phyloP scores from a whole-genome alignment of 2,888 invertebrate genomes.

The Incurvaria masculella region DNA sequence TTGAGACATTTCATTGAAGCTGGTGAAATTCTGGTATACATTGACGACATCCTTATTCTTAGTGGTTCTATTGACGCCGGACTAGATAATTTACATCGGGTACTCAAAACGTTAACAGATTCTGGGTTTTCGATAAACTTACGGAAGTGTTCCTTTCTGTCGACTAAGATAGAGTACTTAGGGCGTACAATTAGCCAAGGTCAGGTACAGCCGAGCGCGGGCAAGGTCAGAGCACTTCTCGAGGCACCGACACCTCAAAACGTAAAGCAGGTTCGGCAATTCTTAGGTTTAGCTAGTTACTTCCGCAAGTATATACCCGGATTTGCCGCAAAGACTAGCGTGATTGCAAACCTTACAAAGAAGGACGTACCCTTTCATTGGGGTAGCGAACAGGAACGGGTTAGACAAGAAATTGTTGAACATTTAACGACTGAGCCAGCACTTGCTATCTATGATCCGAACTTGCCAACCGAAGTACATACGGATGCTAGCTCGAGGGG shows the following conservation, averaged over 20 bases:
- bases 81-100: not conserved
- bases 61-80: constrained; percentile 3
- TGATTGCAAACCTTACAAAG: constrained; percentile 8
- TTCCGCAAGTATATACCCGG: constrained; percentile 13
- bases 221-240: constrained; percentile 16
- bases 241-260: constrained; percentile 14
- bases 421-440: constrained; percentile 15
- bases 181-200: constrained; percentile 15
- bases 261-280: constrained; percentile 16
- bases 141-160: constrained; percentile 12
- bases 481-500: constrained; percentile 16
- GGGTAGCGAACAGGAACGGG: constrained; percentile 7
- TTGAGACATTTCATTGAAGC: not conserved
- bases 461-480: constrained; percentile 13
- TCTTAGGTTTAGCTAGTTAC: constrained; percentile 15
- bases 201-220: constrained; percentile 18
- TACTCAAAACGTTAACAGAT: constrained; percentile 7
- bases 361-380: constrained; percentile 5
- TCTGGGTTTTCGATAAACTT: constrained; percentile 19
- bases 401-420: constrained; percentile 15
- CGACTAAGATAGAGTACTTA: constrained; percentile 18
- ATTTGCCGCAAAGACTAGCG: constrained; percentile 9
- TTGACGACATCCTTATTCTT: constrained; percentile 10
- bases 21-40: constrained; percentile 8
- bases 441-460: constrained; percentile 15